phyloP scores from a whole-genome alignment of 2,113 vertebrate genomes.

The Tricholaema leucomelas region DNA sequence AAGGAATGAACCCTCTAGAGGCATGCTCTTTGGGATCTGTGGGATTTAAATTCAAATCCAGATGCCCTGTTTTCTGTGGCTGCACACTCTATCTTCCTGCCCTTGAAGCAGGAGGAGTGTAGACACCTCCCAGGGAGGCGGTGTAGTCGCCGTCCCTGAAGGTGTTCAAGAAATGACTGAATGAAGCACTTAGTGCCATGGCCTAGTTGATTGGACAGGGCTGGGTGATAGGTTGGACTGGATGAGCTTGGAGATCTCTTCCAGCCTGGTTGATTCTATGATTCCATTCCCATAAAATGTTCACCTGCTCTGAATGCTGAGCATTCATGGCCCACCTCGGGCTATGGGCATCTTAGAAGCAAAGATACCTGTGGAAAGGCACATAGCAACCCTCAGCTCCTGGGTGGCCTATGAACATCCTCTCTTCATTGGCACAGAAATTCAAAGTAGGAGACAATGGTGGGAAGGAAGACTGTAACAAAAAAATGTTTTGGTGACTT shows the following conservation, averaged over 20 bases:
- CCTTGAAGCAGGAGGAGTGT: accelerated
- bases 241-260: too few relatives aligned
- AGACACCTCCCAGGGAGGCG: too few relatives aligned
- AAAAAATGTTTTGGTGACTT: not conserved
- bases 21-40: not conserved
- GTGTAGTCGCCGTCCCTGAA: too few relatives aligned
- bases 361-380: accelerated
- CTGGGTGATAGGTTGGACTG: too few relatives aligned
- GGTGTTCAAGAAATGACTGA: too few relatives aligned
- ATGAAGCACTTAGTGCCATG: too few relatives aligned
- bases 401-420: accelerated
- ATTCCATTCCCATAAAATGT: not conserved
- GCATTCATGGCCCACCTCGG: accelerated
- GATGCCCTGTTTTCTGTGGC: not conserved
- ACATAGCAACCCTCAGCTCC: not conserved
- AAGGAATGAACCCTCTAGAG: not conserved
- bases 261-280: too few relatives aligned
- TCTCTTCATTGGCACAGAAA: not conserved
- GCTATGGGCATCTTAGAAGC: accelerated
- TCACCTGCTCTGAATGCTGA: accelerated
- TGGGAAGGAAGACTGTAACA: not conserved
- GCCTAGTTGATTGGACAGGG: too few relatives aligned
- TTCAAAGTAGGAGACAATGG: not conserved
- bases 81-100: not conserved
- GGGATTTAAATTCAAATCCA: not conserved